A percentile compares a stretch with the other conserved stretches of the same genome.
Conservation (phyloP, 1,140 invertebrate species). For the Armadillidium nasatum region DNA sequence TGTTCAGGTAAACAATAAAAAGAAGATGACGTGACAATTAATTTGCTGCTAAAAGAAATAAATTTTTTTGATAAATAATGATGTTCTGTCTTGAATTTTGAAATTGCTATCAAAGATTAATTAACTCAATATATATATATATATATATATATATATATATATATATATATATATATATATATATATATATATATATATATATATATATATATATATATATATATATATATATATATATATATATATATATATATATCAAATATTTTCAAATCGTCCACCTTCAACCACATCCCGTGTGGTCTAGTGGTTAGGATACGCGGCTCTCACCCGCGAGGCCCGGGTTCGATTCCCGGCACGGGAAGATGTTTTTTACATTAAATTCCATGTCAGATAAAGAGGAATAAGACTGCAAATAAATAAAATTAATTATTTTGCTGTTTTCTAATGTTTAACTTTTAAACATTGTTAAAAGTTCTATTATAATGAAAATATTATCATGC, state of each 20-base stretch:
- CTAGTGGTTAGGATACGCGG: constrained; percentile 2
- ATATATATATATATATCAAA: constrained; percentile 26
- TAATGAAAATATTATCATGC: too few relatives aligned
- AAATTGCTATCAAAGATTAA: neutral
- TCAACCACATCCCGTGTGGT: neutral
- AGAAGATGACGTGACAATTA: too few relatives aligned
- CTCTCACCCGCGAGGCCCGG: constrained; percentile 51
- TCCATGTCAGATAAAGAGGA: too few relatives aligned
- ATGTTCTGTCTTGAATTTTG: neutral
- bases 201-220: neutral
- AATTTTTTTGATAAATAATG: neutral
- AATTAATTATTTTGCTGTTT: too few relatives aligned
- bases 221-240: constrained; percentile 29
- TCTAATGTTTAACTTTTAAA: too few relatives aligned
- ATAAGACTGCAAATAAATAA: too few relatives aligned
- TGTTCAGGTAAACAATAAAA: too few relatives aligned
- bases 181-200: constrained; percentile 16
- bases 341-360: constrained; percentile 51
- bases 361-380: neutral
- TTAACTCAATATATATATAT: constrained; percentile 12
- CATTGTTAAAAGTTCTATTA: too few relatives aligned
- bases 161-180: constrained; percentile 30
- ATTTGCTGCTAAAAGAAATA: too few relatives aligned
- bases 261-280: neutral
- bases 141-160: constrained; percentile 27